A percentile compares a stretch with the other conserved stretches of the same genome.
Conservation (phyloP, 2,113 vertebrate species). For the Corythaixoides concolor region DNA sequence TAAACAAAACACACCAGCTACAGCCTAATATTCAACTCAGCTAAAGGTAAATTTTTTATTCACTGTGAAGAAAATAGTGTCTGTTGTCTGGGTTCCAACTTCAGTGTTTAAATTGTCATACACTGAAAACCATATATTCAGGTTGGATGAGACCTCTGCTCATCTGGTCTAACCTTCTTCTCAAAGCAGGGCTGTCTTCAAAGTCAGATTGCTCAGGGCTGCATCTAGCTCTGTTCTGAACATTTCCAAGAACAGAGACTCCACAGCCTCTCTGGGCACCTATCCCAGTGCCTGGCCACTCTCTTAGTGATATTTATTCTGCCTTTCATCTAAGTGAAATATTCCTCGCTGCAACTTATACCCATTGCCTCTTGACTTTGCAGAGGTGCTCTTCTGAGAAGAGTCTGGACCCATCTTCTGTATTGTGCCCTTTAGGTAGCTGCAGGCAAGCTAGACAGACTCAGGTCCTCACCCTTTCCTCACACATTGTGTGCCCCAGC, state of each 20-base stretch:
- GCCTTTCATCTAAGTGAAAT: background rate
- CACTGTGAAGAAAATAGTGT: background rate
- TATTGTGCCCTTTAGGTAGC: background rate
- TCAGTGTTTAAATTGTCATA: background rate
- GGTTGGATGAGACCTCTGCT: background rate
- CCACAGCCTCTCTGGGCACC: background rate
- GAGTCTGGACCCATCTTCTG: background rate
- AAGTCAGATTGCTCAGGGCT: background rate
- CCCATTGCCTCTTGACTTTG: background rate
- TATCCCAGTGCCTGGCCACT: background rate
- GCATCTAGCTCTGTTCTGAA: background rate
- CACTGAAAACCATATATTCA: background rate
- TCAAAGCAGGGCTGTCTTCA: background rate
- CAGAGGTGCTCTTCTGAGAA: background rate
- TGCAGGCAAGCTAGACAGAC: background rate
- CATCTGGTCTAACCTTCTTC: background rate
- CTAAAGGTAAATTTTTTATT: background rate
- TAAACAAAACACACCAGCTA: background rate
- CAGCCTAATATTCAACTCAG: background rate
- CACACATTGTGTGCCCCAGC: too few species aligned
- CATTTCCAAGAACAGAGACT: slow-evolving; percentile 2
- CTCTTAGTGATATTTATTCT: slow-evolving; percentile 4
- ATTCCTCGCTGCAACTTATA: background rate
- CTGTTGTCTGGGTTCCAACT: background rate
- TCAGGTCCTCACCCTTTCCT: background rate